phyloP scores from a whole-genome alignment of 2,888 invertebrate genomes.

The Zaprionus lineosus region DNA sequence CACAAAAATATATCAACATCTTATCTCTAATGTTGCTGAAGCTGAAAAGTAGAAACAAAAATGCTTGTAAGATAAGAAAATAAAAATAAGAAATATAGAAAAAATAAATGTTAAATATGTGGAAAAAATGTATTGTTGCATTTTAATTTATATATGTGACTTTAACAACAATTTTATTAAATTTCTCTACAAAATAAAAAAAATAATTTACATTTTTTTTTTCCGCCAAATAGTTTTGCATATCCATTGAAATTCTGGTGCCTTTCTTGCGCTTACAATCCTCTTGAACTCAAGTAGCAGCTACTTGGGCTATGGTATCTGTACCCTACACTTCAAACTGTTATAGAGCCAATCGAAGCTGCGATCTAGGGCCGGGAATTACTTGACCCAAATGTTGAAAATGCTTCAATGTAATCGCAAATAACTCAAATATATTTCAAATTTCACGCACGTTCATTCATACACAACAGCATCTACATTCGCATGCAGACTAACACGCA shows the following conservation, averaged over 20 bases:
- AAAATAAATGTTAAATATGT: too few relatives aligned
- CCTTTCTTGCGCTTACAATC: not conserved
- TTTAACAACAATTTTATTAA: too few relatives aligned
- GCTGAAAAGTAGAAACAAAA: too few relatives aligned
- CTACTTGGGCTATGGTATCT: not conserved
- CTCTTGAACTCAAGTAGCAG: not conserved
- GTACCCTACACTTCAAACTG: not conserved
- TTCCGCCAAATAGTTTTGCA: not conserved
- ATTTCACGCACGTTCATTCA: conserved; percentile 57
- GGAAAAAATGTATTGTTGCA: too few relatives aligned
- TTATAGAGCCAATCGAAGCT: conserved; percentile 8
- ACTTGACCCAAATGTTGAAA: conserved; percentile 46
- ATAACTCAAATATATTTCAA: conserved; percentile 38
- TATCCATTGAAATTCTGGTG: not conserved
- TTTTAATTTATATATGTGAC: too few relatives aligned
- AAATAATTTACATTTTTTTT: too few relatives aligned
- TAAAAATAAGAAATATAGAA: too few relatives aligned
- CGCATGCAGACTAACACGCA: conserved; percentile 21
- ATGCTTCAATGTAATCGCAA: conserved; percentile 38
- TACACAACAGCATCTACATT: conserved; percentile 27
- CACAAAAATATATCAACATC: too few relatives aligned
- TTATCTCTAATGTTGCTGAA: too few relatives aligned
- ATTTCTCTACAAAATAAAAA: too few relatives aligned
- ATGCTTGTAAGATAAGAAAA: too few relatives aligned
- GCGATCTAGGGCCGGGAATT: conserved; percentile 9